Conservation (phyloP, 2,888 invertebrate genomes). For the Drosophila kambysellisi region DNA sequence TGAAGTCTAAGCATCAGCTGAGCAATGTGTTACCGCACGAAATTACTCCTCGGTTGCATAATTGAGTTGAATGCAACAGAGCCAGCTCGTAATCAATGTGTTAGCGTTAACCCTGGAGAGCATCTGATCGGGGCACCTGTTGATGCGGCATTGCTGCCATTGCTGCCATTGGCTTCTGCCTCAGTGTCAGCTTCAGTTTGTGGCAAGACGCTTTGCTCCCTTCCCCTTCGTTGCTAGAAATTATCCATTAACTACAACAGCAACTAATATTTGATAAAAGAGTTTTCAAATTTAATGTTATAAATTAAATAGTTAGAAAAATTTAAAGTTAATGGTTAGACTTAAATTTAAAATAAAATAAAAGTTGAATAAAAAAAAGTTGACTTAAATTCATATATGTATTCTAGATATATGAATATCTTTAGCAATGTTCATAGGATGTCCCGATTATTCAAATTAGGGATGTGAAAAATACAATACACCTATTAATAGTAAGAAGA, state of each 20-base stretch:
- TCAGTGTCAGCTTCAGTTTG: neutral
- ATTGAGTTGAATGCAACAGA: conserved; percentile 23
- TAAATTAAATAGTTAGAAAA: neutral
- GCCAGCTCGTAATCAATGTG: conserved; percentile 20
- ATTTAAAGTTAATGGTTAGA: neutral
- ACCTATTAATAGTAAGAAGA: neutral
- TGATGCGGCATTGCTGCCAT: conserved; percentile 8
- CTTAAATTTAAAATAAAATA: neutral
- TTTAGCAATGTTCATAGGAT: neutral
- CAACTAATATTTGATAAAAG: conserved; percentile 31
- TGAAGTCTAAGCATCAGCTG: neutral
- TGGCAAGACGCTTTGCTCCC: neutral
- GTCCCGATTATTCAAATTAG: no score
- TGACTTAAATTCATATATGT: neutral
- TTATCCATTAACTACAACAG: conserved; percentile 3
- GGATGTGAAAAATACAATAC: no score
- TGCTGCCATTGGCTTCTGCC: neutral
- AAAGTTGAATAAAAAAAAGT: neutral
- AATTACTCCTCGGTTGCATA: conserved; percentile 32
- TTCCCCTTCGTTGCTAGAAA: neutral
- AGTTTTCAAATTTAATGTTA: conserved; percentile 6
- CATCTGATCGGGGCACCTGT: conserved; percentile 34
- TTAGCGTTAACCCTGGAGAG: conserved; percentile 41
- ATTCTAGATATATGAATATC: neutral
- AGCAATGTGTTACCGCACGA: conserved; percentile 3